Conservation (phyloP, 2,888 invertebrate genomes). For the Sepioteuthis lessoniana region DNA sequence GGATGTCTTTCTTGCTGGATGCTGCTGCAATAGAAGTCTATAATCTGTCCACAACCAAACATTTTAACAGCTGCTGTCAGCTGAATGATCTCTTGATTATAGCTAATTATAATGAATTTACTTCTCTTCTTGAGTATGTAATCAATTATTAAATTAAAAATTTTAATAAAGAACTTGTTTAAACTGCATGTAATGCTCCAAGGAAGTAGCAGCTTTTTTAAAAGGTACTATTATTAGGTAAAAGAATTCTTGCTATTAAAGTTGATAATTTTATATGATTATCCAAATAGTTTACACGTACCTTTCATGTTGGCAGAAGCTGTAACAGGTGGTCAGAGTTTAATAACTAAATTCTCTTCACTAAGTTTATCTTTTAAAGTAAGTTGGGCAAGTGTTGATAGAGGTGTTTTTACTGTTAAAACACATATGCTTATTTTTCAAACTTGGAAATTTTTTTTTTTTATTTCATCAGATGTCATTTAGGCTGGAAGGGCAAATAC, state of each 20-base stretch:
- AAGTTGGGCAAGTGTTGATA: background rate
- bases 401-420: background rate
- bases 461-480: constrained; percentile 83
- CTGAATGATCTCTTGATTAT: no score
- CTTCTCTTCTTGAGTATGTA: no score
- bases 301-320: background rate
- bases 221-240: no score
- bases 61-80: no score
- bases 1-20: no score
- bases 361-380: background rate
- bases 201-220: no score
- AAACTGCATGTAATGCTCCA: no score
- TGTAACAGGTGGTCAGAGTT: constrained; percentile 33
- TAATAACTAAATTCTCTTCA: background rate
- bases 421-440: background rate
- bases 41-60: no score
- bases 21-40: no score
- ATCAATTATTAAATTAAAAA: no score
- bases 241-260: background rate
- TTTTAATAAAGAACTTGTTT: no score
- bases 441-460: background rate
- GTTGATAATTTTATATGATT: background rate
- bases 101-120: no score
- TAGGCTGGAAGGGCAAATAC: constrained; percentile 91
- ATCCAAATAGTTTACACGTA: background rate